Conservation (phyloP, 2,113 vertebrate genomes). For the Diadophis punctatus region DNA sequence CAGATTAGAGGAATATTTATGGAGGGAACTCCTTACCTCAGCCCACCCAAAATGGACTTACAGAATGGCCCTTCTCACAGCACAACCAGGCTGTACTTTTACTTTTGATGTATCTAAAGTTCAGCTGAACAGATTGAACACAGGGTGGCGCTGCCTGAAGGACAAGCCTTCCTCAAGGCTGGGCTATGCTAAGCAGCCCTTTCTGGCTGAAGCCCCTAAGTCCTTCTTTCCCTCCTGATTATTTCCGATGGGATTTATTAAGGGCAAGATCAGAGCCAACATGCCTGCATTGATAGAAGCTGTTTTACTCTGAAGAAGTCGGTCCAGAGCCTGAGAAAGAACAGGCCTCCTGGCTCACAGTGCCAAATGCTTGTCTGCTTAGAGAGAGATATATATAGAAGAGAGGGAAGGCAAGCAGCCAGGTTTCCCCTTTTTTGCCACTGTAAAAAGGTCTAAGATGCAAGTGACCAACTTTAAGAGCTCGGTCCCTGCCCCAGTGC, state of each 20-base stretch:
- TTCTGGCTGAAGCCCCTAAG: neutral
- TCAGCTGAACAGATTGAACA: neutral
- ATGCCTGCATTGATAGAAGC: neutral
- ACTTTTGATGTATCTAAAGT: neutral
- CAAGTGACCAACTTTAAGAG: neutral
- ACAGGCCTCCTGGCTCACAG: neutral
- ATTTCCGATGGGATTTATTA: neutral
- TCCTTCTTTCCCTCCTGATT: neutral
- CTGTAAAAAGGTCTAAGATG: neutral
- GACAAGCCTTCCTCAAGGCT: neutral
- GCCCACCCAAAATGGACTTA: neutral
- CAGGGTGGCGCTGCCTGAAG: slow-evolving; percentile 25
- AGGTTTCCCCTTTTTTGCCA: neutral
- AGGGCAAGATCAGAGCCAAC: neutral
- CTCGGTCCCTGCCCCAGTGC: neutral
- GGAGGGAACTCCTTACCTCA: neutral
- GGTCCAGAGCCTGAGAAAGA: neutral
- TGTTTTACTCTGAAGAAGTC: neutral
- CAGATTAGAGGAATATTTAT: neutral
- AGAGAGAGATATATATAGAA: neutral
- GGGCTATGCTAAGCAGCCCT: neutral
- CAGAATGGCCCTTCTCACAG: neutral
- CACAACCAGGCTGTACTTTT: neutral
- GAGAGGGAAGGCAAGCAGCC: neutral
- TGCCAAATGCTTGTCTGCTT: neutral